phyloP scores from a whole-genome alignment of 2,797 vertebrate genomes.

The Gambelia wislizenii region DNA sequence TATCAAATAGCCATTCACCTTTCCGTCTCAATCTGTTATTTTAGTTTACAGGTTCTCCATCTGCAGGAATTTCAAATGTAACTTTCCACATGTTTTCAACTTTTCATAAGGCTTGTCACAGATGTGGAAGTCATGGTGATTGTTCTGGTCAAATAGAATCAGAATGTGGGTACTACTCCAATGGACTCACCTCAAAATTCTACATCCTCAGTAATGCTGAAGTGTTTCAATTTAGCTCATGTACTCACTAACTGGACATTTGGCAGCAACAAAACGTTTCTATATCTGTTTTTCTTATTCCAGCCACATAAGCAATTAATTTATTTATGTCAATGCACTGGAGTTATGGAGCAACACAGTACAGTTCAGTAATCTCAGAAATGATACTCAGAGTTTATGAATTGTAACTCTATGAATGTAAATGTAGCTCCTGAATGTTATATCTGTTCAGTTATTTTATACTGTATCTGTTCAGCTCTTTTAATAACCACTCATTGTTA shows the following conservation, averaged over 20 bases:
- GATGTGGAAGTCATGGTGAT: accelerated
- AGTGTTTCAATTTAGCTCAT: constrained; percentile 61
- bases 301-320: constrained; percentile 48
- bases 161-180: constrained; percentile 21
- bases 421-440: constrained; percentile 47
- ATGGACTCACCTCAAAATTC: constrained; percentile 27
- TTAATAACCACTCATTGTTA: constrained; percentile 55
- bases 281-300: constrained; percentile 51
- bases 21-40: constrained; percentile 5
- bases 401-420: not conserved
- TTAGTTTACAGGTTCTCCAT: constrained; percentile 11
- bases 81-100: not conserved
- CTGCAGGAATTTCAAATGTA: not conserved
- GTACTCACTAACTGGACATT: constrained; percentile 59
- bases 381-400: constrained; percentile 42
- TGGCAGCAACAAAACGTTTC: constrained; percentile 56
- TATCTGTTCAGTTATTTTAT: constrained; percentile 17
- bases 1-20: not conserved
- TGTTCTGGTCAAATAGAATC: constrained; percentile 45
- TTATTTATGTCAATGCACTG: constrained; percentile 53
- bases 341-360: constrained; percentile 30
- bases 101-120: not conserved
- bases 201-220: constrained; percentile 40
- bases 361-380: constrained; percentile 55
- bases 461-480: constrained; percentile 45